Base-by-base conservation (phyloP, 1,140 invertebrate genomes). In the Heliconius hermathena region DNA sequence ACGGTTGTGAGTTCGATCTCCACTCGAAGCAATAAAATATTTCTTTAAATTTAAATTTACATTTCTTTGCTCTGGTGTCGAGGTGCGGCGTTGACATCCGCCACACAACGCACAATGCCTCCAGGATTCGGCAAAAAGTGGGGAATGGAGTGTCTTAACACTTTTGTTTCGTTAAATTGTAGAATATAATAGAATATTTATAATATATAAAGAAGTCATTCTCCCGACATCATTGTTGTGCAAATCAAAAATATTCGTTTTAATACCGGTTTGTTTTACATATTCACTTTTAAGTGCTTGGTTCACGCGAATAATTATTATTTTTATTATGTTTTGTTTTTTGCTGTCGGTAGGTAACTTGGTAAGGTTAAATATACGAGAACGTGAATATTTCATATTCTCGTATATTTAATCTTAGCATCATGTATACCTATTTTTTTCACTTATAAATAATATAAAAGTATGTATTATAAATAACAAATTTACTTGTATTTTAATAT, bases 201-300 rank as follows among this genome's bases (percentile, higher is more conserved):
- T n/a, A n/a, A n/a, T n/a, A n/a, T 18, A 66, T 16, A 29, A 29
- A 26, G 26, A 29, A 11, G 26, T 29, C 11, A 46, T 46, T 46
- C 41, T 22, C 4, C 13, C 60, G 22, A 66, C 60, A 29, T 66
- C 22, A 66, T 66, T 66, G 60, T 66, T 66, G 22, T 66, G 22
- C 22, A 66, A 66, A 66, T 66, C 3, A 26, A 29, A 26, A 26
- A 26, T 29, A 6, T 29, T 66, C 22, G 26, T 26, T 66, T 29
- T 29, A 66, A 66, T 66, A 66, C 60, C 26, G 22, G 60, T 66
- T 66, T 66, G 60, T 66, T 29, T 60, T 66, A 66, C 3, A 66
- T 66, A 29, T 29, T 26, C 16, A 66, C n/a, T 66, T 26, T 29
- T 13, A 66, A 66, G 22, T 16, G 26, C 11, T 29, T 29, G 60